Conservation (phyloP, 2,797 vertebrate species). For the Hydrocynus forskahlii region DNA sequence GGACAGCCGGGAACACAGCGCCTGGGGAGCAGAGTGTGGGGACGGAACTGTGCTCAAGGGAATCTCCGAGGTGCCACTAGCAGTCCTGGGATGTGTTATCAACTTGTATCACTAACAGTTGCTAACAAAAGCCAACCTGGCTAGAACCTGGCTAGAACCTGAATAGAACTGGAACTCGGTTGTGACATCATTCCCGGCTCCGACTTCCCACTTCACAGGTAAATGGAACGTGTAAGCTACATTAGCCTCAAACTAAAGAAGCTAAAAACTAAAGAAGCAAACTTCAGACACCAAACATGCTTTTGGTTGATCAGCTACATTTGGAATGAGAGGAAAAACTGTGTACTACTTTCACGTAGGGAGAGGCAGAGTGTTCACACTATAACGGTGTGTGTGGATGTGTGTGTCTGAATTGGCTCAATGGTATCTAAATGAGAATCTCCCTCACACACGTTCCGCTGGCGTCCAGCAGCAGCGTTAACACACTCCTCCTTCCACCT, state of each 20-base stretch:
- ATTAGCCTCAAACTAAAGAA: background rate
- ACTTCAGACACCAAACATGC: background rate
- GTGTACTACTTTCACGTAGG: background rate
- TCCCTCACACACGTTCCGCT: slow-evolving; percentile 16
- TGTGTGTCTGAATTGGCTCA: slow-evolving; percentile 26
- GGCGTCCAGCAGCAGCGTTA: slow-evolving; percentile 40
- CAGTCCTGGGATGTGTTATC: no score
- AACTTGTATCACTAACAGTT: no score
- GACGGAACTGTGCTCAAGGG: no score
- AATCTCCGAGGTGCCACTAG: no score
- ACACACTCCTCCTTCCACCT: background rate
- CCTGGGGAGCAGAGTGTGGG: no score
- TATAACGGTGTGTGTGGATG: slow-evolving; percentile 1
- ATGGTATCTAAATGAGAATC: slow-evolving; percentile 55
- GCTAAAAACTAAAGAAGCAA: background rate
- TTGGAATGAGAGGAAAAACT: background rate
- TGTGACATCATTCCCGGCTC: no score
- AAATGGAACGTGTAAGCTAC: background rate
- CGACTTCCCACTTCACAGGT: no score
- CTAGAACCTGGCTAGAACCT: no score
- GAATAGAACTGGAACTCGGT: no score
- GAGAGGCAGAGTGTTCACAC: no score
- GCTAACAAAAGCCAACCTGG: no score
- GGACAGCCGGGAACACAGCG: no score
- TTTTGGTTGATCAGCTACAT: background rate